Conservation (phyloP, 2,888 invertebrate species). For the Nomada lathburiana region DNA sequence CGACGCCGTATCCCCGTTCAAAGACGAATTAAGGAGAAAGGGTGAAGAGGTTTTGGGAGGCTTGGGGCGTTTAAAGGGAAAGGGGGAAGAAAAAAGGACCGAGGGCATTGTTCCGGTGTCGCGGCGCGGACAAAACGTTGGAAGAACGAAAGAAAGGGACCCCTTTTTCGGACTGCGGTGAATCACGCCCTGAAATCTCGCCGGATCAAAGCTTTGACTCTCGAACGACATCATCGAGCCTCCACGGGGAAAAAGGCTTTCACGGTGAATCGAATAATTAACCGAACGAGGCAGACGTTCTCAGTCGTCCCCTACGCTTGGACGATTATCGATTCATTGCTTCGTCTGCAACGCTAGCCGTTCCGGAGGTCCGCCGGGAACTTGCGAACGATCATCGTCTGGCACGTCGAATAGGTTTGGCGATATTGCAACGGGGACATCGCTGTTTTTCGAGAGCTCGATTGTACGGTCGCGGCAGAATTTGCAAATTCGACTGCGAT, state of each 20-base stretch:
- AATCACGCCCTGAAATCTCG: slow-evolving; percentile 55
- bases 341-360: slow-evolving; percentile 24
- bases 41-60: background rate
- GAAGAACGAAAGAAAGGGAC: slow-evolving; percentile 25
- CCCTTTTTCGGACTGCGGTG: slow-evolving; percentile 31
- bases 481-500: no score
- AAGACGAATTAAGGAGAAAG: slow-evolving; percentile 40
- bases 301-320: background rate
- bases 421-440: background rate
- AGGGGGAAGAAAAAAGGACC: slow-evolving; percentile 18
- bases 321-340: slow-evolving; percentile 55
- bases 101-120: slow-evolving; percentile 35
- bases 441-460: background rate
- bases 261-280: slow-evolving; percentile 55
- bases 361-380: background rate
- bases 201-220: slow-evolving; percentile 37
- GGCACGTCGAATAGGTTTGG: background rate
- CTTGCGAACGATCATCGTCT: slow-evolving; percentile 8
- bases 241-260: slow-evolving; percentile 1
- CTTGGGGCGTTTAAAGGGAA: background rate
- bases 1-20: background rate
- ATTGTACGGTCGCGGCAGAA: background rate
- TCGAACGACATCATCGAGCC: slow-evolving; percentile 8
- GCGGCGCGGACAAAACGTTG: slow-evolving; percentile 10
- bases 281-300: slow-evolving; percentile 37